Conservation (phyloP, 2,113 vertebrate genomes). For the Scophthalmus maximus region DNA sequence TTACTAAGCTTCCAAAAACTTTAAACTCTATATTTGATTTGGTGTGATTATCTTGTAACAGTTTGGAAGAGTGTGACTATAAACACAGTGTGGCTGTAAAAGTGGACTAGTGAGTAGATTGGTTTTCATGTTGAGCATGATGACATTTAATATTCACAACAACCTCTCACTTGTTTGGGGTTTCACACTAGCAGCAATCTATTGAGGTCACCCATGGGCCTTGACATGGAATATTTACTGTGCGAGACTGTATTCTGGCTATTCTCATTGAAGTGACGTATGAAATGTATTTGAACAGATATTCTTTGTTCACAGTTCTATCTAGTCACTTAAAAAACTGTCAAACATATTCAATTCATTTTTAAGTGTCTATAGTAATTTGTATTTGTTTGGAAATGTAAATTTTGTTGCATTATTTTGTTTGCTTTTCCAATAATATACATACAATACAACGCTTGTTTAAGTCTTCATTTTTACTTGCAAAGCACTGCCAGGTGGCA, state of each 20-base stretch:
- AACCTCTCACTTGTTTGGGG: background rate
- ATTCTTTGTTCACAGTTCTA: background rate
- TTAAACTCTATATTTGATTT: too few species aligned
- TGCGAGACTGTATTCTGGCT: conserved; percentile 4
- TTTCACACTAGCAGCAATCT: too few species aligned
- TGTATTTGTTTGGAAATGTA: conserved; percentile 5
- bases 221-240: conserved; percentile 5
- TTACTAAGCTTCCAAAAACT: too few species aligned
- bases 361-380: background rate
- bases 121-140: too few species aligned
- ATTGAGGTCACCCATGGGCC: background rate
- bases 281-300: too few species aligned
- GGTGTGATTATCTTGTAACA: too few species aligned
- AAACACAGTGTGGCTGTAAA: too few species aligned
- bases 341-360: conserved; percentile 5
- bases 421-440: conserved; percentile 12
- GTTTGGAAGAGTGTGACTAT: too few species aligned
- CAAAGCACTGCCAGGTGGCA: conserved; percentile 59
- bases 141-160: too few species aligned
- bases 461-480: background rate
- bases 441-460: background rate
- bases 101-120: too few species aligned
- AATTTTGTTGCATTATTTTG: conserved; percentile 11
- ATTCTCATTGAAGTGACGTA: too few species aligned
- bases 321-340: background rate